Conservation (phyloP, 2,113 vertebrate species). For the Xenopus borealis region DNA sequence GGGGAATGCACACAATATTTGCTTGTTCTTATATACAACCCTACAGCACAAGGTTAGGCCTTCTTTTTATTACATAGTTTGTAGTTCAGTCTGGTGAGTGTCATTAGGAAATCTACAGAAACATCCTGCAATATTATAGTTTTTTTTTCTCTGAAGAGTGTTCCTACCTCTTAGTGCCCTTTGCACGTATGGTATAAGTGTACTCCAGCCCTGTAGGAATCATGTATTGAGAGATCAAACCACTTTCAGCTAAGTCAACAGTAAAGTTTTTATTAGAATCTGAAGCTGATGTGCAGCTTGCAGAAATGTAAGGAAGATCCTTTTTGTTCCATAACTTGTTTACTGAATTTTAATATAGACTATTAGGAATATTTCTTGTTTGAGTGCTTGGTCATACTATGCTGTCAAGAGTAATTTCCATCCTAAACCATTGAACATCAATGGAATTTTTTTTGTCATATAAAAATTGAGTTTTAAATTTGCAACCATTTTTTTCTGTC, state of each 20-base stretch:
- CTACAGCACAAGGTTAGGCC: too few species aligned
- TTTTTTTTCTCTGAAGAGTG: too few species aligned
- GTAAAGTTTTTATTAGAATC: conserved; percentile 9
- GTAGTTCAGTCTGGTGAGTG: too few species aligned
- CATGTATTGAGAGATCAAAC: background rate
- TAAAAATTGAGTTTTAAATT: background rate
- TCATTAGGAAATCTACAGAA: too few species aligned
- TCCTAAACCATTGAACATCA: conserved; percentile 12
- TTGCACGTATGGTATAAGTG: too few species aligned
- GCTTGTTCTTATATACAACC: too few species aligned
- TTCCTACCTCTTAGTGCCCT: too few species aligned
- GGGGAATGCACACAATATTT: too few species aligned
- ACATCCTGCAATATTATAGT: too few species aligned
- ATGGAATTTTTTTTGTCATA: background rate
- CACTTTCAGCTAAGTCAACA: fast-evolving
- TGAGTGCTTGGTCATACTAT: conserved; percentile 49
- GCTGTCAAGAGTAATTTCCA: conserved; percentile 62
- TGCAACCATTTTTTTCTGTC: background rate
- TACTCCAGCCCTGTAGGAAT: too few species aligned
- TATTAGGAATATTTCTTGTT: conserved; percentile 38
- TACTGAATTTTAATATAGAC: conserved; percentile 35
- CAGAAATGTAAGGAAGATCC: conserved; percentile 22
- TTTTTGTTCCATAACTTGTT: conserved; percentile 53
- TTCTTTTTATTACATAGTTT: too few species aligned
- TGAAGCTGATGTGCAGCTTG: conserved; percentile 2